Evolutionary conservation across 1,140 invertebrate genomes (phyloP), one percentile per base, ranked within the genome.

Genomic region (Lepidurus packardi): DNA sequence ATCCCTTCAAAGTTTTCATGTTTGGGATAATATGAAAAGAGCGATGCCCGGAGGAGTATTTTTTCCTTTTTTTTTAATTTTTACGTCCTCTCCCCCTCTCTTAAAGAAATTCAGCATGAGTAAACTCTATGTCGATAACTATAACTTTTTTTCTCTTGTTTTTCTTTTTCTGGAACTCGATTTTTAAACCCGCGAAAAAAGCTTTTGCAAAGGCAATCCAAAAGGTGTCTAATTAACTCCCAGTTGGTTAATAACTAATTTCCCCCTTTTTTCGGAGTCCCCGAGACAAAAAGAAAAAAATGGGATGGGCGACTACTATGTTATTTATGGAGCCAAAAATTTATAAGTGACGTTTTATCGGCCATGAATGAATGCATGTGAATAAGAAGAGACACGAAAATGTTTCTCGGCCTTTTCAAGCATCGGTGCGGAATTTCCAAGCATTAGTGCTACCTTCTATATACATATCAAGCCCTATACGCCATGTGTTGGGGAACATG

Each of bases 211-310:
- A 65, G 13, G 53, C 53, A 65, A 65, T 65, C 53, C 21, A 65
- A 65, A 65, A 65, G 53, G n/a, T 65, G 53, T 65, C 53, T 65
- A 65, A 65, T 65, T 65, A 65, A 65, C 53, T 65, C 53, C 53
- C 16, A 65, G 53, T 65, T 65, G 53, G 21, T 65, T 21, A 6
- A 65, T 65, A 65, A 65, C 53, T 65, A 65, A 16, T 21, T 21
- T 65, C 53, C 53, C 53, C 53, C 16, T 21, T 21, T 65, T 65
- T 13, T 16, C 21, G 53, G 53, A 65, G 21, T 65, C 16, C 21
- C 34, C n/a, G 1, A 65, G 8, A 21, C 8, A 65, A 11, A 65
- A 16, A 47, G 10, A 47, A 16, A 47, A 65, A 21, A 65, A 65
- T 65, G 53, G 53, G 53, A 65, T 16, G 53, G 16, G n/a, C 8